Conservation (phyloP, 1,140 invertebrate genomes). For the Drosophila seguyi region DNA sequence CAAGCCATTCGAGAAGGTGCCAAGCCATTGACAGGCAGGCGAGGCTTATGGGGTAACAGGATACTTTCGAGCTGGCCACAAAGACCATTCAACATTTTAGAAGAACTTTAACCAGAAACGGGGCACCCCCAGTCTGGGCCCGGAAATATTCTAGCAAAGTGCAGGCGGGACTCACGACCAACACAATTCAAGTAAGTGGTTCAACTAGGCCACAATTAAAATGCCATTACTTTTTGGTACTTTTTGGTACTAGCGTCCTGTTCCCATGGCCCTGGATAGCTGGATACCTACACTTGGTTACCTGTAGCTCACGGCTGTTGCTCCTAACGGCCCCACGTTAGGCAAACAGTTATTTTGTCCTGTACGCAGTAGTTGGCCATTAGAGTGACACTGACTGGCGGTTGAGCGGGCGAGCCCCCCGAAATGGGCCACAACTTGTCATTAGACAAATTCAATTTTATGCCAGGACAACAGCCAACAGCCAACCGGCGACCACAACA, state of each 20-base stretch:
- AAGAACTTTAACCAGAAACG: slow-evolving; percentile 11
- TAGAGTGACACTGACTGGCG: slow-evolving; percentile 64
- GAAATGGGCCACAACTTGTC: slow-evolving; percentile 73
- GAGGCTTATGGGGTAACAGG: slow-evolving; percentile 34
- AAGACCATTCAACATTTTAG: slow-evolving; percentile 29
- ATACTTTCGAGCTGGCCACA: slow-evolving; percentile 39
- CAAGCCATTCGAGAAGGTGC: slow-evolving; percentile 47
- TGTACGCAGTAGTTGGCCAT: slow-evolving; percentile 70
- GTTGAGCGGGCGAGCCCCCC: background rate
- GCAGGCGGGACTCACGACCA: slow-evolving; percentile 3
- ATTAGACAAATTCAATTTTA: slow-evolving; percentile 83
- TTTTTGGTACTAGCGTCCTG: slow-evolving; percentile 14
- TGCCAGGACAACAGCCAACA: slow-evolving; percentile 55
- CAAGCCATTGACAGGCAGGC: slow-evolving; percentile 59
- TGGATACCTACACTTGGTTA: slow-evolving; percentile 32
- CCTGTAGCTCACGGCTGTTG: slow-evolving; percentile 76
- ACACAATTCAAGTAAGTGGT: slow-evolving; percentile 44
- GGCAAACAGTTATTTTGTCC: slow-evolving; percentile 76
- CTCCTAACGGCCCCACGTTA: slow-evolving; percentile 75
- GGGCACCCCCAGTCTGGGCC: too few species aligned
- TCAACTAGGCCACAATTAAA: slow-evolving; percentile 73
- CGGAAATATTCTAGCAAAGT: slow-evolving; percentile 19
- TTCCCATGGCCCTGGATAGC: slow-evolving; percentile 33
- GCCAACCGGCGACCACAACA: slow-evolving; percentile 71
- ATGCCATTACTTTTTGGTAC: slow-evolving; percentile 59